Evolutionary conservation across 2,888 invertebrate genomes (phyloP), one percentile per base, ranked within the genome.

Genomic region (Cataglyphis cursor): DNA sequence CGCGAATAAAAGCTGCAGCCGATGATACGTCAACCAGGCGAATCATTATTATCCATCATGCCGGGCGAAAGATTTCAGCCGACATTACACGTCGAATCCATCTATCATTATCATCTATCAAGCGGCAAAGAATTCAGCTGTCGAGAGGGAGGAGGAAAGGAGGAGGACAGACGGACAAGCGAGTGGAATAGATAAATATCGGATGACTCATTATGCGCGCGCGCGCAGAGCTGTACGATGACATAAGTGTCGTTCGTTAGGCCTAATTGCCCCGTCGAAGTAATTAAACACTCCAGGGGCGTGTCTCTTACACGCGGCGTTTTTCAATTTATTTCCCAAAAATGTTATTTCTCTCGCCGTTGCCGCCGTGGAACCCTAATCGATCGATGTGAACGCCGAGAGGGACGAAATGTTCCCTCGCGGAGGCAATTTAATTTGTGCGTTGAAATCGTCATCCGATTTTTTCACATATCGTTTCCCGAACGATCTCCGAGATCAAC

Each of bases 11-110:
- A 81, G 86, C 88, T 38, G 64, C 61, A 65, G 83, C 48, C 76
- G 81, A 48, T 82, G 87, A 75, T 78, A 80, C 83, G 87, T 89
- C 88, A 83, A 74, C 65, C 81, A 18, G 18, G 62, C 62, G 84
- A 89, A 88, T 88, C 88, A 89, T 88, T 88, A 88, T 78, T 85
- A 89, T 88, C 88, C 87, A 88, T 88, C 88, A 88, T 61, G 8
- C 64, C 70, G 41, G 38, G 72, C 10, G 57, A 62, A 51, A 84
- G 84, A 72, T 82, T 83, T 74, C 62, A 38, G 73, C 61, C 83
- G 72, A 82, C 85, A 82, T 76, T 75, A 82, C 51, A n/a, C 76
- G 89, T 88, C 89, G 76, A 81, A 88, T 85, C 84, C 88, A 87
- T 89, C 87, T 73, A 85, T 82, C 81, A 87, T 89, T 89, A 82